Conservation (phyloP, 2,888 invertebrate species). For the Yponomeuta evonymella region DNA sequence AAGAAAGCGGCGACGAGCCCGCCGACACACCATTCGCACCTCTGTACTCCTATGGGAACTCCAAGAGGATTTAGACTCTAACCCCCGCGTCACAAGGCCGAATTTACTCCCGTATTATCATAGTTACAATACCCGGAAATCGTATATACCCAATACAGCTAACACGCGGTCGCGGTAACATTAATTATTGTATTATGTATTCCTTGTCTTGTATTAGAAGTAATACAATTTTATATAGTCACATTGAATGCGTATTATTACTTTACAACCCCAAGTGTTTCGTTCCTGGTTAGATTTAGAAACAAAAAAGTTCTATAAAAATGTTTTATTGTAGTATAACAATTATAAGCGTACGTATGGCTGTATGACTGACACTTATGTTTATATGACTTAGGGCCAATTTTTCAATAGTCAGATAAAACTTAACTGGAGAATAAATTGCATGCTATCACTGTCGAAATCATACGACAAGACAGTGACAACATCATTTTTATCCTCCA, state of each 20-base stretch:
- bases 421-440: too few relatives aligned
- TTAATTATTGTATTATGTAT: slow-evolving; percentile 27
- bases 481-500: too few relatives aligned
- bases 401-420: too few relatives aligned
- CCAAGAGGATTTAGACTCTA: slow-evolving; percentile 56
- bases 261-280: neutral
- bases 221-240: slow-evolving; percentile 61
- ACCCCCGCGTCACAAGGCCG: neutral
- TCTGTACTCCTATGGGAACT: slow-evolving; percentile 67
- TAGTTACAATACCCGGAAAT: neutral
- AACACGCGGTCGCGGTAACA: neutral
- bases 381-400: too few relatives aligned
- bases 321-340: too few relatives aligned
- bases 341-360: too few relatives aligned
- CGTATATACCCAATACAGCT: neutral
- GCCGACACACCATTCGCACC: slow-evolving; percentile 70
- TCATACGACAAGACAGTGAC: too few relatives aligned
- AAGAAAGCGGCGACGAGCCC: slow-evolving; percentile 85
- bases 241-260: slow-evolving; percentile 39
- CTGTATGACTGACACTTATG: too few relatives aligned
- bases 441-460: too few relatives aligned
- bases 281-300: too few relatives aligned
- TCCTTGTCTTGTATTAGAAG: slow-evolving; percentile 55
- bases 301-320: too few relatives aligned
- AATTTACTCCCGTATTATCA: neutral